Evolutionary conservation across 1,140 invertebrate genomes (phyloP).

Genomic region (Psilanteris sp.): DNA sequence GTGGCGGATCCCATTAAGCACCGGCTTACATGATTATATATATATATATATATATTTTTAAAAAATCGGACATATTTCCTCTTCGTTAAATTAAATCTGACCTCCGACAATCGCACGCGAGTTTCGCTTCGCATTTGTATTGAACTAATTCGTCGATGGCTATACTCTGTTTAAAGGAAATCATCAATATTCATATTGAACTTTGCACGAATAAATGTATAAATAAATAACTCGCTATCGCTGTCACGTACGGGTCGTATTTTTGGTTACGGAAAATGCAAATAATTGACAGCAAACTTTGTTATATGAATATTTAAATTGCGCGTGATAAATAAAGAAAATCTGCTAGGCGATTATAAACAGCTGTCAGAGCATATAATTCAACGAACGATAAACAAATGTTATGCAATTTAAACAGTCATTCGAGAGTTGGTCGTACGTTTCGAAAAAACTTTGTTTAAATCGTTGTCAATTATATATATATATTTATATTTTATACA

Average conservation of each 20-base stretch:
- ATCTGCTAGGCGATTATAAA: no score
- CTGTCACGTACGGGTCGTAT: slow-evolving; percentile 2
- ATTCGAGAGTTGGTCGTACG: no score
- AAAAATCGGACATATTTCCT: slow-evolving; percentile 32
- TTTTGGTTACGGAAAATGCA: slow-evolving; percentile 30
- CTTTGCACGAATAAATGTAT: slow-evolving; percentile 5
- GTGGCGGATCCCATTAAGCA: no score
- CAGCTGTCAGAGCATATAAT: no score
- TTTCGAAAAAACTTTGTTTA: no score
- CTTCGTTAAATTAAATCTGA: slow-evolving; percentile 14
- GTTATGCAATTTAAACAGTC: not conserved
- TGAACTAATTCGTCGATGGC: slow-evolving; percentile 17
- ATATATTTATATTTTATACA: no score
- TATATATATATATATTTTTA: no score
- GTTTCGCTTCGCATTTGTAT: slow-evolving; percentile 30
- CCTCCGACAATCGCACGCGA: slow-evolving; percentile 28
- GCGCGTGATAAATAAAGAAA: slow-evolving; percentile 8
- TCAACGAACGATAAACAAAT: slow-evolving; percentile 19
- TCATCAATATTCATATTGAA: slow-evolving; percentile 39
- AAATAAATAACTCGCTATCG: slow-evolving; percentile 20
- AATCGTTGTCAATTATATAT: no score
- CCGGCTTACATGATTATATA: not conserved
- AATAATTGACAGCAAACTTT: slow-evolving; percentile 21
- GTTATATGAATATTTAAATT: slow-evolving; percentile 46
- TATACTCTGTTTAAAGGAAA: slow-evolving; percentile 17